phyloP scores from a whole-genome alignment of 2,113 vertebrate genomes.

The Gnathonemus longibarbis region DNA sequence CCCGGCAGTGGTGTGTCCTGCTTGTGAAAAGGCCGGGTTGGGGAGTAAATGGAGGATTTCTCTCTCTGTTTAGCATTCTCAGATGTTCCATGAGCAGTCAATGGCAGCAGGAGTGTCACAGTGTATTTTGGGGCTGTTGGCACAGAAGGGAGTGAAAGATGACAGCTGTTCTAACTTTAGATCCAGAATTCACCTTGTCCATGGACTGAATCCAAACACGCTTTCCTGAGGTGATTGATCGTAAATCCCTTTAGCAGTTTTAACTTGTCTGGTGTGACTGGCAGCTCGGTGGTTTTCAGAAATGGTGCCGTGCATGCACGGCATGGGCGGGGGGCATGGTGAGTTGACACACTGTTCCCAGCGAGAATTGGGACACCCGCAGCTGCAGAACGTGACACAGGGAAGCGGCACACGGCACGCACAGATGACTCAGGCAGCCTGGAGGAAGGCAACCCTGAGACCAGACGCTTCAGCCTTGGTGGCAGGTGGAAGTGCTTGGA shows the following conservation, averaged over 20 bases:
- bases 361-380: background rate
- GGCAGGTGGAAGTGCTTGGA: background rate
- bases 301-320: slow-evolving; percentile 28
- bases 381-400: background rate
- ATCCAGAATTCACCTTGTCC: background rate
- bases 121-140: background rate
- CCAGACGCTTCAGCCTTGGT: slow-evolving; percentile 13
- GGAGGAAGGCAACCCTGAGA: background rate
- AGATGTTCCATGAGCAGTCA: background rate
- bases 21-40: background rate
- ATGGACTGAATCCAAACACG: background rate
- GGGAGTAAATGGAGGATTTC: background rate
- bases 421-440: background rate
- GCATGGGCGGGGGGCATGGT: background rate
- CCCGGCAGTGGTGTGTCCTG: background rate
- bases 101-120: background rate
- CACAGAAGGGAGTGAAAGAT: background rate
- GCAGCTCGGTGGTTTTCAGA: slow-evolving; percentile 37
- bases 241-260: slow-evolving; percentile 35
- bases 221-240: background rate
- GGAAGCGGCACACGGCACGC: slow-evolving; percentile 17
- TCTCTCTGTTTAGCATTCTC: background rate
- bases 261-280: slow-evolving; percentile 33
- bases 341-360: slow-evolving; percentile 31
- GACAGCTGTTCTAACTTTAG: background rate